Percentiles rank a stretch among this genome's conserved stretches.
These are phyloP conservation scores for Mionectes olivaceus DNA, from an alignment of 2,797 vertebrate genomes.

Conservation along the genomic window DNA sequence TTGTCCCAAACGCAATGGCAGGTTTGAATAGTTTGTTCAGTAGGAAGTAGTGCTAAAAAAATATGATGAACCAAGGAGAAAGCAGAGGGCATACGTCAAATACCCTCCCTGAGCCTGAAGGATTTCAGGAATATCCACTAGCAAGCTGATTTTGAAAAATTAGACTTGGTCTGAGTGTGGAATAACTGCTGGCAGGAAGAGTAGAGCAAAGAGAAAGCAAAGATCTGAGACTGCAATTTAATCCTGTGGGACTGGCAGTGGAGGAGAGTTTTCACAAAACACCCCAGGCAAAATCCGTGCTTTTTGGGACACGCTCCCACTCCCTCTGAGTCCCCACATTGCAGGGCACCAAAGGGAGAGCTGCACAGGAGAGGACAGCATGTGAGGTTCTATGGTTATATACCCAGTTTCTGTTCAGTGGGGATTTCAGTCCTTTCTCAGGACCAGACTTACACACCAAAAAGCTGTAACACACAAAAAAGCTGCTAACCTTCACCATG, in stretches of 20 bases:
- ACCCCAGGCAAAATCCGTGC: background rate
- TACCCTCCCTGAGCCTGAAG: background rate
- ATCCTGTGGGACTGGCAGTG: background rate
- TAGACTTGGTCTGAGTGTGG: background rate
- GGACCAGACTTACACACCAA: background rate
- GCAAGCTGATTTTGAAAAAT: background rate
- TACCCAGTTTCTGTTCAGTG: background rate
- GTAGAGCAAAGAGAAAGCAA: background rate
- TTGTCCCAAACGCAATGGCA: background rate
- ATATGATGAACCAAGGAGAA: background rate
- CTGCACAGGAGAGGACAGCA: background rate
- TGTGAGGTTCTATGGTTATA: accelerated
- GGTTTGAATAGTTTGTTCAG: background rate
- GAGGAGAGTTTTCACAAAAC: background rate
- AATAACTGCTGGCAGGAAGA: background rate
- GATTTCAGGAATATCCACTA: background rate
- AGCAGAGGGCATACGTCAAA: background rate
- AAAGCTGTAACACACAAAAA: background rate
- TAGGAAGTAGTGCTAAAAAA: background rate
- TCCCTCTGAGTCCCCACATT: accelerated
- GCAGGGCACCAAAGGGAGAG: background rate
- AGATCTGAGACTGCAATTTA: background rate
- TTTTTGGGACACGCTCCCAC: background rate
- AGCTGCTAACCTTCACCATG: background rate
- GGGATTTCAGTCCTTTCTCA: background rate